Evolutionary conservation across 2,797 vertebrate genomes (phyloP).

Genomic region (Mastacembelus armatus): DNA sequence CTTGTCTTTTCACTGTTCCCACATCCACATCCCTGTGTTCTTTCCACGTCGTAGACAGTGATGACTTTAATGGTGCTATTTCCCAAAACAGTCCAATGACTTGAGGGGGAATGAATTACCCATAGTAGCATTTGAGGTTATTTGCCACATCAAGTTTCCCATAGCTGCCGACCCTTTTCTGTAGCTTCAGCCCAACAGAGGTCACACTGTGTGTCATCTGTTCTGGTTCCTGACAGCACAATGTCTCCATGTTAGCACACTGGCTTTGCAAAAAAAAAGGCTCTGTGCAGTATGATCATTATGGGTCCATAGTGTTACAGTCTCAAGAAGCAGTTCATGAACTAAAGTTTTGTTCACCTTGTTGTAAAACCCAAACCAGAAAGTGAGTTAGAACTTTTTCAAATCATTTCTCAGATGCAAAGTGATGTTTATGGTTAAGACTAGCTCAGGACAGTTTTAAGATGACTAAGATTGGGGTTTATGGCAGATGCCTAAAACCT

Average conservation of each 20-base stretch:
- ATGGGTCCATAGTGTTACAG: not conserved
- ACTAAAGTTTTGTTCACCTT: not conserved
- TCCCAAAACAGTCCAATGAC: slow-evolving; percentile 63
- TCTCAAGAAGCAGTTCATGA: slow-evolving; percentile 4
- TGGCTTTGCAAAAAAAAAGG: slow-evolving; percentile 3
- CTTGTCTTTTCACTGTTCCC: slow-evolving; percentile 49
- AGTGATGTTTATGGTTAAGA: slow-evolving; percentile 19
- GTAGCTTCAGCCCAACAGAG: slow-evolving; percentile 34
- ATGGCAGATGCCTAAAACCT: slow-evolving; percentile 33
- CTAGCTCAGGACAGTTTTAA: slow-evolving; percentile 17
- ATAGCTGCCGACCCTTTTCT: slow-evolving; percentile 46
- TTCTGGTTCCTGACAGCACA: slow-evolving; percentile 21
- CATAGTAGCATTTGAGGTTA: slow-evolving; percentile 50
- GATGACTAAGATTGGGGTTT: slow-evolving; percentile 21
- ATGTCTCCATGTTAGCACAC: slow-evolving; percentile 10
- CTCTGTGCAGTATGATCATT: slow-evolving; percentile 4
- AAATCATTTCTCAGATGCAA: not conserved
- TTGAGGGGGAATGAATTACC: slow-evolving; percentile 59
- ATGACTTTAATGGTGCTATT: slow-evolving; percentile 72
- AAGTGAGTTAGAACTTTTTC: slow-evolving; percentile 16
- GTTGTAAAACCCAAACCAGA: slow-evolving; percentile 9
- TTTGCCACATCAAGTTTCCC: slow-evolving; percentile 49
- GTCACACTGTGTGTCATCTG: slow-evolving; percentile 13
- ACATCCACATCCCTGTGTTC: slow-evolving; percentile 57
- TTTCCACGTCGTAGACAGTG: slow-evolving; percentile 66